These are phyloP conservation scores for Pituophis catenifer DNA, from an alignment of 2,113 vertebrate species.

Conservation along the genomic window DNA sequence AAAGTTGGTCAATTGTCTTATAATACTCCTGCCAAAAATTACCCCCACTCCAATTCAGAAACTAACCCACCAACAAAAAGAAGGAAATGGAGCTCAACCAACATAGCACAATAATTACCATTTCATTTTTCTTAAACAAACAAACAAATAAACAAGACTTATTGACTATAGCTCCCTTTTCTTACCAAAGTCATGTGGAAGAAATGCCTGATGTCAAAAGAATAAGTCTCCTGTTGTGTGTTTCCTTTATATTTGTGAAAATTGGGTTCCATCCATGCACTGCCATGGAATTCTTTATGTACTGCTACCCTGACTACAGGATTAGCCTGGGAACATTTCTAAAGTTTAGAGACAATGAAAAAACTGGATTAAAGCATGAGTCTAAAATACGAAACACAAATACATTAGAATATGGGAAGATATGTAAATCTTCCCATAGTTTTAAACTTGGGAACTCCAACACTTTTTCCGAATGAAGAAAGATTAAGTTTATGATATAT, in stretches of 20 bases:
- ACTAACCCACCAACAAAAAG: neutral
- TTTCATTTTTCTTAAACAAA: neutral
- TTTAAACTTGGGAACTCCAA: neutral
- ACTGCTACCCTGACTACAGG: neutral
- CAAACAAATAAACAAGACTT: neutral
- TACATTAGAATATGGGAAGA: neutral
- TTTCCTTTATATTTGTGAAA: neutral
- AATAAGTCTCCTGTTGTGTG: neutral
- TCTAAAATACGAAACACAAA: neutral
- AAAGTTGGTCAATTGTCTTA: constrained; percentile 17
- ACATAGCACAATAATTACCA: neutral
- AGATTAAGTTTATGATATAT: neutral
- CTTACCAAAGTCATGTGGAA: neutral
- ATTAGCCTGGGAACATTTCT: neutral
- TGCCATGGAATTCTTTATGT: neutral
- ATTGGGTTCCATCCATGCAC: neutral
- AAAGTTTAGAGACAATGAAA: neutral
- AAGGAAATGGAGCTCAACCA: neutral
- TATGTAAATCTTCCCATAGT: neutral
- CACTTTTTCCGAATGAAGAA: neutral
- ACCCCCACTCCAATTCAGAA: constrained; percentile 2
- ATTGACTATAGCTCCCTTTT: neutral
- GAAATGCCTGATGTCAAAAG: neutral
- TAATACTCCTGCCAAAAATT: constrained; percentile 1
- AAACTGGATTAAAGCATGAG: neutral